A percentile compares a stretch with the other conserved stretches of the same genome.
Conservation (phyloP, 2,888 invertebrate genomes). For the Oxytorus armatus region DNA sequence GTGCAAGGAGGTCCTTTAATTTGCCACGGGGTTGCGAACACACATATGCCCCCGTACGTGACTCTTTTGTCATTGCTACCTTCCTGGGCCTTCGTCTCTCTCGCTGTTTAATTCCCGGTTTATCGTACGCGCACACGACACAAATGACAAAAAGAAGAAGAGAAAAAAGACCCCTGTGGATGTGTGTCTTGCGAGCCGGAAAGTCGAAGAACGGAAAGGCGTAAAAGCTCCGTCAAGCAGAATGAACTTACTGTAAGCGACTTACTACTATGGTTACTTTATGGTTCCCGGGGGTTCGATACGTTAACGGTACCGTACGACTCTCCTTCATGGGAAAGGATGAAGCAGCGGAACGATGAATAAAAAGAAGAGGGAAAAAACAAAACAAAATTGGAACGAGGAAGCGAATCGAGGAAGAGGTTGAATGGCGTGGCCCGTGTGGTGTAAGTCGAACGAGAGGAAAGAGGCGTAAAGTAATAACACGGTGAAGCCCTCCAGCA, state of each 20-base stretch:
- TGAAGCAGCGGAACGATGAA: slow-evolving; percentile 27
- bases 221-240: slow-evolving; percentile 50
- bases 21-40: slow-evolving; percentile 50
- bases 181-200: slow-evolving; percentile 27
- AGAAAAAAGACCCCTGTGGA: not conserved
- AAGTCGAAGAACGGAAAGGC: slow-evolving; percentile 41
- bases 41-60: not conserved
- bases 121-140: not conserved
- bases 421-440: slow-evolving; percentile 23
- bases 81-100: not conserved
- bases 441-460: slow-evolving; percentile 36
- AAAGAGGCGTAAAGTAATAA: slow-evolving; percentile 58
- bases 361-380: slow-evolving; percentile 28
- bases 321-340: slow-evolving; percentile 53
- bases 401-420: slow-evolving; percentile 57
- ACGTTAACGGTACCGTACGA: not conserved
- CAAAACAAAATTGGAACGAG: slow-evolving; percentile 25
- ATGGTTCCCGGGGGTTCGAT: not conserved
- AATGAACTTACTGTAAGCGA: slow-evolving; percentile 49
- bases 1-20: slow-evolving; percentile 70
- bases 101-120: not conserved
- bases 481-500: slow-evolving; percentile 64
- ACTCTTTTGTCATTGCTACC: not conserved
- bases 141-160: too few species aligned
- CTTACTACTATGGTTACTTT: not conserved